Evolutionary conservation across 2,888 invertebrate species (phyloP), one percentile per base, ranked within the genome.

Genomic region (Drosophila kuntzei): DNA sequence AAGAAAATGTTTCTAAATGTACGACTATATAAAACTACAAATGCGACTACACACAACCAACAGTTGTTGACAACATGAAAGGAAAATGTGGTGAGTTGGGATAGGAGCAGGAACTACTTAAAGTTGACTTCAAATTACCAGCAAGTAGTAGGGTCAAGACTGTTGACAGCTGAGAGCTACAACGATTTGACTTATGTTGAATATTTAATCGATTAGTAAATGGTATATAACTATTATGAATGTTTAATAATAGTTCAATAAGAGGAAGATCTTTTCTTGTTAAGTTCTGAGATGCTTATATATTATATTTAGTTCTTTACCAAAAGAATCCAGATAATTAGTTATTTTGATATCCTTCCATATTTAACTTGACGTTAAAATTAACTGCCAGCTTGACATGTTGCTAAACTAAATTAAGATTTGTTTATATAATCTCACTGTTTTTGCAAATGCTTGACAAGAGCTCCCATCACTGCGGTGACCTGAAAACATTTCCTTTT

Each of bases 1-100:
- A 71, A 82, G 76, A 82, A 82, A 80, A 75, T 79, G 82, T 77
- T 69, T 71, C 79, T 53, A 71, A 71, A 57, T 71, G 67, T 63
- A 27, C 50, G 54, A 32, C 36, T 29, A 57, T 22, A 58, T 54
- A 63, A 66, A 80, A 64, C 67, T 64, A 64, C 76, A 79, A 79
- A 71, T 79, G 67, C 49, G 71, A 71, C 69, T 72, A 70, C 62
- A 63, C 58, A 18, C 36, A 29, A 18, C 34, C n/a, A 54, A 46
- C 29, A 55, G 53, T 54, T 46, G 74, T 39, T 64, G 60, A 36
- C 39, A 61, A 47, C 18, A 29, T 27, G 36, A 54, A 29, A 37
- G 32, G 16, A 16, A 32, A 50, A 41, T n/a, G 16, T 2, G 32
- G 20, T 7, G 2, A 18, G 57, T 6, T n/a, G 22, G 16, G 6